Evolutionary conservation across 2,888 invertebrate species (phyloP).

Genomic region (Drosophila buzzatii): DNA sequence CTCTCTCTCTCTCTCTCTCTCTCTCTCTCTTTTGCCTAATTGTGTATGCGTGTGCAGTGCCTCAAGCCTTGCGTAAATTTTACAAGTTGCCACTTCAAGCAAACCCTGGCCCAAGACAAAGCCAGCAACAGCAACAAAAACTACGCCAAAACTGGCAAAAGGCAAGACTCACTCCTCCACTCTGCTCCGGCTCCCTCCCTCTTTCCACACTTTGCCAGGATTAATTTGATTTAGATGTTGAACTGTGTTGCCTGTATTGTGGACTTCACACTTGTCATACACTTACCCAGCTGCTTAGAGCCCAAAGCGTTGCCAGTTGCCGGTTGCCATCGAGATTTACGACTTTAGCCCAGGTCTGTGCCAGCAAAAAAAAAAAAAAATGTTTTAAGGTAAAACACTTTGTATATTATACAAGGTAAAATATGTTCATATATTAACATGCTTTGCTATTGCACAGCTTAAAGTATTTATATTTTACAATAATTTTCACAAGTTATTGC

Average conservation of each 20-base stretch:
- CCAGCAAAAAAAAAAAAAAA: not conserved
- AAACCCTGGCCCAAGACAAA: conserved; percentile 31
- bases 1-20: not conserved
- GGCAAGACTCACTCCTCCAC: conserved; percentile 9
- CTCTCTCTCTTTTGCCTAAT: conserved; percentile 43
- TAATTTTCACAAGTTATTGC: too few relatives aligned
- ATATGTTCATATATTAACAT: conserved; percentile 6
- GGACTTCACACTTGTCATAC: conserved; percentile 57
- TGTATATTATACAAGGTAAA: not conserved
- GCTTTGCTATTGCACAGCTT: not conserved
- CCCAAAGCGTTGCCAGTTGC: conserved; percentile 22
- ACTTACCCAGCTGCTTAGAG: conserved; percentile 40
- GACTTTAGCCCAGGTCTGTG: not conserved
- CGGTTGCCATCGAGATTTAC: conserved; percentile 13
- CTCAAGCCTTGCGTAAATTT: conserved; percentile 75
- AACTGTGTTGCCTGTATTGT: conserved; percentile 51
- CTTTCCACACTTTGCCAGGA: conserved; percentile 37
- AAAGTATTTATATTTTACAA: too few relatives aligned
- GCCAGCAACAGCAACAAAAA: conserved; percentile 41
- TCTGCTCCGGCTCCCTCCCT: not conserved
- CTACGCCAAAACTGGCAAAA: conserved; percentile 43
- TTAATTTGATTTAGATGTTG: conserved; percentile 78
- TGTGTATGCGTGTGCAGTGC: conserved; percentile 77
- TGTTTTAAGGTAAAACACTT: not conserved
- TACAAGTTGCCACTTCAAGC: conserved; percentile 77